phyloP scores from a whole-genome alignment of 2,113 vertebrate genomes.

The Trinectes maculatus region DNA sequence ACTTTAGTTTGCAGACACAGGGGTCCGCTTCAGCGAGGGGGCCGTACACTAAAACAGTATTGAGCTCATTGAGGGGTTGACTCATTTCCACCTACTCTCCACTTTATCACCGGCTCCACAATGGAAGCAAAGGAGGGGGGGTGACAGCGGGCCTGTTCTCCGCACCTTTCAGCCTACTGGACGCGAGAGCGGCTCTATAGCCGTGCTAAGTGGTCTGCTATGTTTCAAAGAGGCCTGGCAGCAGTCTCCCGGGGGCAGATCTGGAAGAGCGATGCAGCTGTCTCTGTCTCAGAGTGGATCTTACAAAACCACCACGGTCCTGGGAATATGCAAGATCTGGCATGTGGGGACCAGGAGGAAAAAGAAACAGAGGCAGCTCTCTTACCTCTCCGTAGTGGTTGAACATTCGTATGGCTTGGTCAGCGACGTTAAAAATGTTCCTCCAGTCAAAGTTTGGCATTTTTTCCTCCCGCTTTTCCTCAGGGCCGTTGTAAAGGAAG shows the following conservation, averaged over 20 bases:
- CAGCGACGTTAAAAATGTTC: slow-evolving; percentile 85
- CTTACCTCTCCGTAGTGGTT: slow-evolving; percentile 91
- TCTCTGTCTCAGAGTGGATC: slow-evolving; percentile 19
- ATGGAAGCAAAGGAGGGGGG: slow-evolving; percentile 48
- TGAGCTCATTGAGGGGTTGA: slow-evolving; percentile 44
- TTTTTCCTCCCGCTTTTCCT: slow-evolving; percentile 61
- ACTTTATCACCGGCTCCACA: slow-evolving; percentile 73
- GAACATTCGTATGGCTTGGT: slow-evolving; percentile 82
- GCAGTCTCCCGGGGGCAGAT: slow-evolving; percentile 48
- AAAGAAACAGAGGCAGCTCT: neutral
- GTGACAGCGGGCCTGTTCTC: slow-evolving; percentile 73
- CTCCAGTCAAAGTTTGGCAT: slow-evolving; percentile 87
- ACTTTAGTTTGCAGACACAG: slow-evolving; percentile 43
- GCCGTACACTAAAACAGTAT: slow-evolving; percentile 64
- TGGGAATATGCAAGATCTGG: slow-evolving; percentile 30
- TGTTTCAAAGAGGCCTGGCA: slow-evolving; percentile 42
- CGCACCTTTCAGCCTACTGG: slow-evolving; percentile 65
- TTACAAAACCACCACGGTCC: neutral
- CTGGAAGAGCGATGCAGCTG: slow-evolving; percentile 52
- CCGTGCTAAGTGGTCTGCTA: slow-evolving; percentile 68
- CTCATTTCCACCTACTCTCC: slow-evolving; percentile 63
- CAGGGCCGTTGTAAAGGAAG: slow-evolving; percentile 86
- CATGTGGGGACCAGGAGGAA: neutral
- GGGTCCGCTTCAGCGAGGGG: slow-evolving; percentile 45
- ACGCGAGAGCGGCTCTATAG: slow-evolving; percentile 50